phyloP scores from a whole-genome alignment of 2,888 invertebrate genomes.

The Pristionchus japonicus region DNA sequence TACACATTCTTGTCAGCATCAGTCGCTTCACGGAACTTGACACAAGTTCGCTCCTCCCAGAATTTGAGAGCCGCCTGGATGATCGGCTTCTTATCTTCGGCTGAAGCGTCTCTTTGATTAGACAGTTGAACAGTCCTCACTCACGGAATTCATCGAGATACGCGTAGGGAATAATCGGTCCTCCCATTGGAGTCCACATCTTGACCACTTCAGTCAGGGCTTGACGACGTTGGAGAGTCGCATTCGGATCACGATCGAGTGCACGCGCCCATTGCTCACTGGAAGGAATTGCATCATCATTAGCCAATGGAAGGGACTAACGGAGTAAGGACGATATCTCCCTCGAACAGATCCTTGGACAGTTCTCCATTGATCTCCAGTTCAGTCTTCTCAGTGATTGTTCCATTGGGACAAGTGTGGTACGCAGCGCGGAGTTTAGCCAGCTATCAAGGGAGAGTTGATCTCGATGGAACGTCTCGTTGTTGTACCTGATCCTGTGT shows the following conservation, averaged over 20 bases:
- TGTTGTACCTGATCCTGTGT: not conserved
- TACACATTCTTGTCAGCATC: conserved; percentile 1
- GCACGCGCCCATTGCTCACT: conserved; percentile 36
- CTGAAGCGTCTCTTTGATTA: not conserved
- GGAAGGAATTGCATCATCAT: not conserved
- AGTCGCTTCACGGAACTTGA: not conserved
- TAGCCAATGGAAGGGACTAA: not conserved
- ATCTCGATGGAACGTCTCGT: not conserved
- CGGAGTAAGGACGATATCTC: conserved; percentile 35
- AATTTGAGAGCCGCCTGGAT: not conserved
- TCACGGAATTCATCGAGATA: conserved; percentile 30
- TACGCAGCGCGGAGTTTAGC: conserved; percentile 12
- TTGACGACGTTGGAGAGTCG: conserved; percentile 40
- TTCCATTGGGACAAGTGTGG: not conserved
- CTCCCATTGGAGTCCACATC: conserved; percentile 17
- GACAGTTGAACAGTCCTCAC: not conserved
- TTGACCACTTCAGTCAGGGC: not conserved
- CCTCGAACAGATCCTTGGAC: conserved; percentile 24
- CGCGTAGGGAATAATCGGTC: conserved; percentile 8
- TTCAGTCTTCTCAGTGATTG: not conserved
- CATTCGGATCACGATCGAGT: conserved; percentile 3
- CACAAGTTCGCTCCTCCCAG: conserved; percentile 9
- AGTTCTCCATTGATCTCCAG: conserved; percentile 5
- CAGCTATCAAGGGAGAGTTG: not conserved
- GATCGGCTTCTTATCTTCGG: not conserved